Conservation (phyloP, 2,113 vertebrate genomes). For the Semicossyphus pulcher region DNA sequence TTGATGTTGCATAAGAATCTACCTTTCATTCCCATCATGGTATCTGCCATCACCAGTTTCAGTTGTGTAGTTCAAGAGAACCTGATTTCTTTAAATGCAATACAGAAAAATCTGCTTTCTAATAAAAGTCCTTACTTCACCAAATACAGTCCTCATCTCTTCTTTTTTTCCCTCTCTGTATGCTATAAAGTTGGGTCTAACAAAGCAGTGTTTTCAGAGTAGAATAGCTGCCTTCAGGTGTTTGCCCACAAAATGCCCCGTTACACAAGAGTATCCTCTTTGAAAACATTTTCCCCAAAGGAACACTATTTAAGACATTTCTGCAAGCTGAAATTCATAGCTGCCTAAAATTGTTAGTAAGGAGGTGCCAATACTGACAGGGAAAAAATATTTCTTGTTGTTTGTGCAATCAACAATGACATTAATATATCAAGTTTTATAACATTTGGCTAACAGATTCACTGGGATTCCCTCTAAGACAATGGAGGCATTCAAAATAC, state of each 20-base stretch:
- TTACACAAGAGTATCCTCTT: not conserved
- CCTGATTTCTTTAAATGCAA: constrained; percentile 84
- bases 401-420: not conserved
- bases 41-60: constrained; percentile 73
- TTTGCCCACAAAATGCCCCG: not conserved
- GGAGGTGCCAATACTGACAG: not conserved
- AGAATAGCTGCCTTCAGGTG: not conserved
- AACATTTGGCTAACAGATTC: not conserved
- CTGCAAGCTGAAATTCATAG: constrained; percentile 4
- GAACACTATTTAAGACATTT: not conserved
- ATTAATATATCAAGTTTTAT: not conserved
- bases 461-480: not conserved
- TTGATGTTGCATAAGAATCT: constrained; percentile 77
- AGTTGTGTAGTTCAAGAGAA: constrained; percentile 76
- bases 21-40: constrained; percentile 76
- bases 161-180: not conserved
- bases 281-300: not conserved
- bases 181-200: not conserved
- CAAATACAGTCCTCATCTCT: constrained; percentile 30
- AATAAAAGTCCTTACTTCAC: constrained; percentile 86
- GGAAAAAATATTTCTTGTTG: not conserved
- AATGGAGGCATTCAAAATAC: not conserved
- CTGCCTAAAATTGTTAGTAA: not conserved
- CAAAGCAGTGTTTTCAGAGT: not conserved
- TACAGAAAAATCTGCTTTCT: constrained; percentile 84